These are phyloP conservation scores for Neosilurus mollespiculum DNA, from an alignment of 2,797 vertebrate species.

Conservation along the genomic window DNA sequence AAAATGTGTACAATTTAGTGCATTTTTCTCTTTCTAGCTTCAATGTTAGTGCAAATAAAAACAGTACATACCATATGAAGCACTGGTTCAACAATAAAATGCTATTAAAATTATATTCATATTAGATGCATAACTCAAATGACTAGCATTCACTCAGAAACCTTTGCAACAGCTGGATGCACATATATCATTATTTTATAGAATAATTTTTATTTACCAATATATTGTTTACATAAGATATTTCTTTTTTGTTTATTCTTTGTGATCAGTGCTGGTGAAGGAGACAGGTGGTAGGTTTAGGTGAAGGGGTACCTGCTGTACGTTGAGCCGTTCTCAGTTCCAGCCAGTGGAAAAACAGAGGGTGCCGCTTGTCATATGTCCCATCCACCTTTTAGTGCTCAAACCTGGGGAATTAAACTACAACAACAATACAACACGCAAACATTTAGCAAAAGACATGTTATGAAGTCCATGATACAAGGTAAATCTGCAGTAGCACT, in stretches of 20 bases:
- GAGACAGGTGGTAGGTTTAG: conserved; percentile 47
- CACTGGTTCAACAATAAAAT: neutral
- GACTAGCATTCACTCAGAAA: neutral
- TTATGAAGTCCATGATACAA: neutral
- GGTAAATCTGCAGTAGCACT: neutral
- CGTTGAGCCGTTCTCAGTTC: conserved; percentile 67
- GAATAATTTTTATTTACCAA: neutral
- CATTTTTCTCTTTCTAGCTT: neutral
- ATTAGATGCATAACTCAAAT: neutral
- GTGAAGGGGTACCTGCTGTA: conserved; percentile 69
- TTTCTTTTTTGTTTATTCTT: conserved; percentile 1
- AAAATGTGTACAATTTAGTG: neutral
- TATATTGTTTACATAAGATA: neutral
- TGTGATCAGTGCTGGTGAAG: conserved; percentile 22
- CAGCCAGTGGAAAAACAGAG: conserved; percentile 58
- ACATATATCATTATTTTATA: neutral
- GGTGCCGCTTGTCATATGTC: conserved; percentile 66
- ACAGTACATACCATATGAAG: neutral
- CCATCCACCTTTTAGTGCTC: conserved; percentile 54
- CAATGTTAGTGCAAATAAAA: neutral
- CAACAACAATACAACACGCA: conserved; percentile 1
- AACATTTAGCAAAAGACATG: neutral
- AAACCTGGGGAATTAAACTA: conserved; percentile 42
- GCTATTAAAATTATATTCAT: neutral
- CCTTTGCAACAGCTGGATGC: neutral